phyloP scores from a whole-genome alignment of 2,888 invertebrate genomes.

The Philhelius pedissequus region DNA sequence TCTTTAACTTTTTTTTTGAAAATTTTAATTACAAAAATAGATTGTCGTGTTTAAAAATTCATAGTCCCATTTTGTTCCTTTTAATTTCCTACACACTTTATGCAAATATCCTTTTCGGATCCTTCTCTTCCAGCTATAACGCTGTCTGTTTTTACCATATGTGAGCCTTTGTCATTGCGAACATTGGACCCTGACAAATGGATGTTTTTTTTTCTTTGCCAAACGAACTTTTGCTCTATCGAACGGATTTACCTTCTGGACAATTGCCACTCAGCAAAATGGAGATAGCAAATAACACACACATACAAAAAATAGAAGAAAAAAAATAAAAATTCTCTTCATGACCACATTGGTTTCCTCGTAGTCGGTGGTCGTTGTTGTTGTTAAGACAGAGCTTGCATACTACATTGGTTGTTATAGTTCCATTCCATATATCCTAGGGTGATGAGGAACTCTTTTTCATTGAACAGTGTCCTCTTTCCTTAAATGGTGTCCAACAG shows the following conservation, averaged over 20 bases:
- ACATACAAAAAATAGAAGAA: not conserved
- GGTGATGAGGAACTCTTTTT: not conserved
- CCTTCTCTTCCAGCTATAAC: not conserved
- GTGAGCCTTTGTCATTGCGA: slow-evolving; percentile 17
- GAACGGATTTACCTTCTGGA: slow-evolving; percentile 35
- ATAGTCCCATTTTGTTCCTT: not conserved
- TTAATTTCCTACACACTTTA: not conserved
- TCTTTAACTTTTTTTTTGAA: no score
- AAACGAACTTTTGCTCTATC: slow-evolving; percentile 21
- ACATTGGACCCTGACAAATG: slow-evolving; percentile 32
- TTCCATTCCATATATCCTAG: not conserved
- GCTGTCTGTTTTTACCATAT: not conserved
- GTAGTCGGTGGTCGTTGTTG: not conserved
- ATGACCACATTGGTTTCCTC: not conserved
- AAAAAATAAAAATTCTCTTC: not conserved
- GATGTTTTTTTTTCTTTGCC: not conserved
- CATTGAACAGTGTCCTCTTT: slow-evolving; percentile 26
- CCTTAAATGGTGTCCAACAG: not conserved
- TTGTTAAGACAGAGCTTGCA: not conserved
- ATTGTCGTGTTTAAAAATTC: not conserved
- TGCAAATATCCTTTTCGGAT: not conserved
- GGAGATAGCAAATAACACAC: not conserved
- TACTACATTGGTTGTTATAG: not conserved
- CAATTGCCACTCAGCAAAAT: slow-evolving; percentile 22
- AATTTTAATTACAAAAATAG: not conserved